A percentile compares a stretch with the other conserved stretches of the same genome.
These are phyloP conservation scores for Chironex yamaguchii DNA, from an alignment of 30 jellyfish, hydroid and myxozoan genomes.

Conservation along the genomic window DNA sequence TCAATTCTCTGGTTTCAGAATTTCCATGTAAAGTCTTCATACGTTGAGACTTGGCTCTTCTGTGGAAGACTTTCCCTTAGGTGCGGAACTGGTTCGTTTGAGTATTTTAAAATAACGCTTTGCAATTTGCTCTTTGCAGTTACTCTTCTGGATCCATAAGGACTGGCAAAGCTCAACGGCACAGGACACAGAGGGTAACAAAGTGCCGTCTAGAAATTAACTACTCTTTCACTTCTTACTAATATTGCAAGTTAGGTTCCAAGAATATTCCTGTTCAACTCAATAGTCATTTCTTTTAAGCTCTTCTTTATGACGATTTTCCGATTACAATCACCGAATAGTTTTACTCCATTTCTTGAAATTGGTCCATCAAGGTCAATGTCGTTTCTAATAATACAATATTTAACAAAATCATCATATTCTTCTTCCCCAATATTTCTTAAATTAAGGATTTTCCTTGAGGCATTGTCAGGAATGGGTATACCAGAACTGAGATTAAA, in stretches of 20 bases:
- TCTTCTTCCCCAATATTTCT: conserved; percentile 33
- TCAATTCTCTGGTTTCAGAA: not conserved
- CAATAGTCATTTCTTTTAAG: conserved; percentile 23
- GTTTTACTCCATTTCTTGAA: not conserved
- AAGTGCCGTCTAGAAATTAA: conserved; percentile 28
- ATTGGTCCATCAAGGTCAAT: conserved; percentile 21
- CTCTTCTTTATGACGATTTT: not conserved
- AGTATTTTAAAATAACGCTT: not conserved
- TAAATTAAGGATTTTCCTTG: not conserved
- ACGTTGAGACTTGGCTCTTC: not conserved
- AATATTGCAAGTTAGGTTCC: conserved; percentile 45
- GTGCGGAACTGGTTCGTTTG: not conserved
- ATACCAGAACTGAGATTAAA: conserved; percentile 55
- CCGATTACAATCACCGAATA: not conserved
- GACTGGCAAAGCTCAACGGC: conserved; percentile 52
- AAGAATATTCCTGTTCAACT: conserved; percentile 45
- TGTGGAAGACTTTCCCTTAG: conserved; percentile 11
- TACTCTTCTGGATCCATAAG: conserved; percentile 56
- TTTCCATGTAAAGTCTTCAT: conserved; percentile 2
- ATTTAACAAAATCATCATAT: conserved; percentile 34
- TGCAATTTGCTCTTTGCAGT: conserved; percentile 46
- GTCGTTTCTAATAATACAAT: not conserved
- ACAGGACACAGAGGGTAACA: conserved; percentile 50
- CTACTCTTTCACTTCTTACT: conserved; percentile 19
- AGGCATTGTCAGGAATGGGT: not conserved